These are phyloP conservation scores for Bryconaethiops microstoma DNA, from an alignment of 2,797 vertebrate species.

Conservation along the genomic window DNA sequence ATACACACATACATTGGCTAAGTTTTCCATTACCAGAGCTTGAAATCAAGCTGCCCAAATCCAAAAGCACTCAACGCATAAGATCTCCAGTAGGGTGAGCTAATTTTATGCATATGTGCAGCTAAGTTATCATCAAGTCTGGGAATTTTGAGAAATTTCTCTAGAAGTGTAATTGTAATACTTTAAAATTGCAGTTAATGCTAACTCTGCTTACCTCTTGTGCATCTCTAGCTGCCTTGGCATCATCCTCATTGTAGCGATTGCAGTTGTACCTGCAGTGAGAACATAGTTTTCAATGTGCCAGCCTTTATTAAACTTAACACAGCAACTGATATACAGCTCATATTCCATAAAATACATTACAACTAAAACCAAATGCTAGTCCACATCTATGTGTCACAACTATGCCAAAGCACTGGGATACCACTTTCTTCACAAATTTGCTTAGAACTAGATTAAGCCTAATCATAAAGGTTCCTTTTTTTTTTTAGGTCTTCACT, in stretches of 20 bases:
- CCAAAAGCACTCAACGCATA: background rate
- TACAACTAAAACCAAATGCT: too few species aligned
- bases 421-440: too few species aligned
- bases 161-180: background rate
- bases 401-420: too few species aligned
- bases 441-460: too few species aligned
- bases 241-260: slow-evolving; percentile 99
- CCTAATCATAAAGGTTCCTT: background rate
- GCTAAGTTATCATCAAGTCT: background rate
- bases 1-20: background rate
- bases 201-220: slow-evolving; percentile 85
- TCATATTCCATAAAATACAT: background rate
- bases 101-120: background rate
- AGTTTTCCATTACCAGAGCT: background rate
- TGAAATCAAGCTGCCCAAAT: background rate
- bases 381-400: too few species aligned
- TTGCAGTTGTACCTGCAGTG: slow-evolving; percentile 97
- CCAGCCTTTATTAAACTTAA: background rate
- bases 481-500: background rate
- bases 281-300: slow-evolving; percentile 42
- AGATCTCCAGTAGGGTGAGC: too few species aligned
- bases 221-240: slow-evolving; percentile 97
- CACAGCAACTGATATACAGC: background rate
- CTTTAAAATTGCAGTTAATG: background rate
- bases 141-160: background rate